Conservation (phyloP, 1,140 invertebrate genomes). For the Colletes latitarsis region DNA sequence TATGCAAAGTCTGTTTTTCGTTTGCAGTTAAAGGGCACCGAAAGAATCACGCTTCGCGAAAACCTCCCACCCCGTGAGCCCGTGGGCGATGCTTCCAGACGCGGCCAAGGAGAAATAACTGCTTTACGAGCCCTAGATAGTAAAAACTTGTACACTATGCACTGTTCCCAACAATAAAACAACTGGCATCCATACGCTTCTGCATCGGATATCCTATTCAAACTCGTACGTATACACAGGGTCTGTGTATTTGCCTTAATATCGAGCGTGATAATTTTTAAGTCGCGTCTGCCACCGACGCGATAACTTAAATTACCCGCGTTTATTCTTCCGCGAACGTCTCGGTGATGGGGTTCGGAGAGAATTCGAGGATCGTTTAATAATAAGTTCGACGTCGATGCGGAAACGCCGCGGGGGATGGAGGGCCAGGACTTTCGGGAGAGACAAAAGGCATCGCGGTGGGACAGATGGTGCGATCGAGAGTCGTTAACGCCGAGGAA, state of each 20-base stretch:
- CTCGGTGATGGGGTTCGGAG: background rate
- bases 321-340: too few species aligned
- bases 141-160: background rate
- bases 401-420: background rate
- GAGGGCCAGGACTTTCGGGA: conserved; percentile 14
- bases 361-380: background rate
- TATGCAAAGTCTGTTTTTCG: background rate
- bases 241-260: too few species aligned
- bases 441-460: conserved; percentile 44
- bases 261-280: too few species aligned
- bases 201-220: background rate
- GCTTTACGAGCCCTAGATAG: background rate
- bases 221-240: too few species aligned
- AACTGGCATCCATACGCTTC: background rate
- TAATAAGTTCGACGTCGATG: background rate
- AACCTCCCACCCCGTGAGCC: background rate
- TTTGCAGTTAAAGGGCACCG: conserved; percentile 39
- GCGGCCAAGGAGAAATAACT: background rate
- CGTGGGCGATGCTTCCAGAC: background rate
- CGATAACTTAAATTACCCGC: too few species aligned
- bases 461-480: conserved; percentile 64
- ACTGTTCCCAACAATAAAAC: background rate
- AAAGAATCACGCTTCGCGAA: background rate
- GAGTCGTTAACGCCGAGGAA: conserved; percentile 66
- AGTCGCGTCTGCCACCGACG: too few species aligned